Conservation (phyloP, 2,113 vertebrate genomes). For the Hippocampus mohnikei region DNA sequence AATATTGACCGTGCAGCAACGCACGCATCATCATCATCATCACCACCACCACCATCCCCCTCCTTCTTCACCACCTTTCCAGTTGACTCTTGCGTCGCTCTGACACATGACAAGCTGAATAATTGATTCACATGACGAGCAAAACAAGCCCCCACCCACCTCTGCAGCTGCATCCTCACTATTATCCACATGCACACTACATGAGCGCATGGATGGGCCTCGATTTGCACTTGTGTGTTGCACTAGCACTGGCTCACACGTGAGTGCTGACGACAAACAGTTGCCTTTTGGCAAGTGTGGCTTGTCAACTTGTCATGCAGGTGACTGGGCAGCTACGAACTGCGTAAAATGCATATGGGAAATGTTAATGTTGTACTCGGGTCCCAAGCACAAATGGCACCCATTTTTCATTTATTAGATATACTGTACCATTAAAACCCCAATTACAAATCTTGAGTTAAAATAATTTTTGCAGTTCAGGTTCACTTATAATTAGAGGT, state of each 20-base stretch:
- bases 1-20: constrained; percentile 1
- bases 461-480: too few species aligned
- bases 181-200: not conserved
- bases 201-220: not conserved
- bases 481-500: too few species aligned
- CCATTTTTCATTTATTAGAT: too few species aligned
- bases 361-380: too few species aligned
- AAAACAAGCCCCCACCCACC: constrained; percentile 49
- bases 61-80: not conserved
- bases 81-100: constrained; percentile 14
- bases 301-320: not conserved
- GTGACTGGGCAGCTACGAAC: too few species aligned
- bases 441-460: too few species aligned
- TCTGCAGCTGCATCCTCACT: constrained; percentile 21
- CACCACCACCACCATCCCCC: not conserved
- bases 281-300: not conserved
- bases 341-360: not conserved
- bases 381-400: too few species aligned
- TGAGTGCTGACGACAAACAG: not conserved
- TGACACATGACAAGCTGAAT: constrained; percentile 65
- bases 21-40: not conserved
- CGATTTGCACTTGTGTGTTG: not conserved
- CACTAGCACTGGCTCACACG: not conserved
- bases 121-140: constrained; percentile 62
- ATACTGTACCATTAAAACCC: too few species aligned